Percentiles rank a stretch among this genome's conserved stretches.
phyloP scores from a whole-genome alignment of 2,797 vertebrate species.

The Rousettus madagascariensis region DNA sequence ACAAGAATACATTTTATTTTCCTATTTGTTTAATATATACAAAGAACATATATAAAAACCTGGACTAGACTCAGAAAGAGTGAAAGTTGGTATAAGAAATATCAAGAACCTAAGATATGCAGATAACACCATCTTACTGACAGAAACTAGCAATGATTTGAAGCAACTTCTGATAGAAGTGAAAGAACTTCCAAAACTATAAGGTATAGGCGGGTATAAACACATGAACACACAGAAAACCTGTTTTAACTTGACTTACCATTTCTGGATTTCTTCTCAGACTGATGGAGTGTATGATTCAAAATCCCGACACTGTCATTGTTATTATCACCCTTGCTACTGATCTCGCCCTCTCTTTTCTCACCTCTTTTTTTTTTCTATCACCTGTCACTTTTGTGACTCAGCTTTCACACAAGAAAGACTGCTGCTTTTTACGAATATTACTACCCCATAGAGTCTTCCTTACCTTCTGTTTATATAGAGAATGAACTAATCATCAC shows the following conservation, averaged over 20 bases:
- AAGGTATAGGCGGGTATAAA: background rate
- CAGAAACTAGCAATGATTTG: background rate
- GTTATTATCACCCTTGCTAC: background rate
- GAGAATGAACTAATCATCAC: background rate
- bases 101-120: background rate
- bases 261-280: constrained; percentile 17
- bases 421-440: background rate
- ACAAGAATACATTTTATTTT: background rate
- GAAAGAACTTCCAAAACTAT: background rate
- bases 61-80: background rate
- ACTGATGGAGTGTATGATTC: background rate
- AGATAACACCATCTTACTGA: background rate
- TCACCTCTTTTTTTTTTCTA: background rate
- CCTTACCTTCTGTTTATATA: background rate
- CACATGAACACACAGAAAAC: background rate
- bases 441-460: background rate
- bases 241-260: background rate
- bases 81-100: background rate
- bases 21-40: background rate
- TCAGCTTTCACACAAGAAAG: background rate
- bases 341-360: background rate
- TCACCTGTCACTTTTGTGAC: background rate
- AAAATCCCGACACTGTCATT: background rate
- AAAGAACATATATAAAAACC: background rate
- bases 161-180: background rate